Conservation (phyloP, 2,113 vertebrate genomes). For the Perca fluviatilis region DNA sequence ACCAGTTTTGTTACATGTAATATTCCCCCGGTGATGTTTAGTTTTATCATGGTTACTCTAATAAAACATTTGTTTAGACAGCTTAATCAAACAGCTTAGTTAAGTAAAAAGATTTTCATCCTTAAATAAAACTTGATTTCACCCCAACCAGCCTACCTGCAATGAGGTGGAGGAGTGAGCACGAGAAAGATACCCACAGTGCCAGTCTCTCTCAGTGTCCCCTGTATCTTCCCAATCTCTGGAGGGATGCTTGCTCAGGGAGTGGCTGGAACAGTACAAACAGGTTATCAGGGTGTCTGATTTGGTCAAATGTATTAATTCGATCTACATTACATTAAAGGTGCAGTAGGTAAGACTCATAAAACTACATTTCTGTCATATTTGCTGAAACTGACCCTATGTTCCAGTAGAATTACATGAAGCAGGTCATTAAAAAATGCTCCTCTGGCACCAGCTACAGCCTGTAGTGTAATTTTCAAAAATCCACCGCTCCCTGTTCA, state of each 20-base stretch:
- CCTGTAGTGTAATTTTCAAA: too few relatives aligned
- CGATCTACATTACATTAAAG: too few relatives aligned
- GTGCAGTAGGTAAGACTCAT: too few relatives aligned
- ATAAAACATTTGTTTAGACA: background rate
- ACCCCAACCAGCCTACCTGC: conserved; percentile 56
- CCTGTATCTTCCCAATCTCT: conserved; percentile 77
- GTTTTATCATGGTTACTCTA: background rate
- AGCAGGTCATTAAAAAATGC: too few relatives aligned
- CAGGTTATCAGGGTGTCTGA: background rate
- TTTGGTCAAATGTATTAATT: background rate
- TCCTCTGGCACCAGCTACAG: too few relatives aligned
- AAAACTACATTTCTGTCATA: too few relatives aligned
- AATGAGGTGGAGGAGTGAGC: conserved; percentile 79
- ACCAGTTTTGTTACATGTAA: background rate
- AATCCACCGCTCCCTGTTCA: too few relatives aligned
- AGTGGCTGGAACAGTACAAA: conserved; percentile 78
- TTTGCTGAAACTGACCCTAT: too few relatives aligned
- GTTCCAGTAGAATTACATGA: too few relatives aligned
- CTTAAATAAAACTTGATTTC: background rate
- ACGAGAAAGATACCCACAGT: conserved; percentile 72
- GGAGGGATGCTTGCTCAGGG: conserved; percentile 78
- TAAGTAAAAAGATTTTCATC: background rate
- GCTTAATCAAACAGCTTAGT: background rate
- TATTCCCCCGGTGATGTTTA: background rate
- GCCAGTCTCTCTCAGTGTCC: conserved; percentile 74